Conservation (phyloP, 2,888 invertebrate genomes). For the Siphonodentalium dalli region DNA sequence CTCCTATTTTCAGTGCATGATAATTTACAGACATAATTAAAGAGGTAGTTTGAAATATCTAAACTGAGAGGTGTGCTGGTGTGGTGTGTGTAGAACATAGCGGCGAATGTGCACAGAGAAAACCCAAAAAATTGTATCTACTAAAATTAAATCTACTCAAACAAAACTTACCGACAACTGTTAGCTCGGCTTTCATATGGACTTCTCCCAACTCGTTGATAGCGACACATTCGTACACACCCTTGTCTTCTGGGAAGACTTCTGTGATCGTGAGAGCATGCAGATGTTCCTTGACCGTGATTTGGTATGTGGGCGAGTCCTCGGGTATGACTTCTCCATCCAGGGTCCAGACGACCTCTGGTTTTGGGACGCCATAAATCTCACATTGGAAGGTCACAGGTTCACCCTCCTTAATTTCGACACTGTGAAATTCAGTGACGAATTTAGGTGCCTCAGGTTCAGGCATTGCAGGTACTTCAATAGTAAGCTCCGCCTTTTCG, state of each 20-base stretch:
- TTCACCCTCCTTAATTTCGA: slow-evolving; percentile 44
- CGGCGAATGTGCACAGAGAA: too few relatives aligned
- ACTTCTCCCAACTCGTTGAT: slow-evolving; percentile 93
- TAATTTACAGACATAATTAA: too few relatives aligned
- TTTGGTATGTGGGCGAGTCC: slow-evolving; percentile 49
- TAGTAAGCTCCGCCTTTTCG: slow-evolving; percentile 10
- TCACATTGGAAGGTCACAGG: slow-evolving; percentile 46
- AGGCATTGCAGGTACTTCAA: slow-evolving; percentile 31
- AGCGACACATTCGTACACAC: slow-evolving; percentile 94
- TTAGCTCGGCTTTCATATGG: slow-evolving; percentile 72
- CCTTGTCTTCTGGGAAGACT: slow-evolving; percentile 94
- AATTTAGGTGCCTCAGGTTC: slow-evolving; percentile 46
- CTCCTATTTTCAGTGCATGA: too few relatives aligned
- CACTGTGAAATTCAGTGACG: slow-evolving; percentile 39
- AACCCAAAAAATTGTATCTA: too few relatives aligned
- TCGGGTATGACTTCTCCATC: slow-evolving; percentile 73
- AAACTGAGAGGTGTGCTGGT: too few relatives aligned
- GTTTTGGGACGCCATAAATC: slow-evolving; percentile 56
- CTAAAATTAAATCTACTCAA: too few relatives aligned
- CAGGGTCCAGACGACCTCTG: slow-evolving; percentile 79
- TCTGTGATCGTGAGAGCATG: slow-evolving; percentile 89
- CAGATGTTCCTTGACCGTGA: slow-evolving; percentile 62
- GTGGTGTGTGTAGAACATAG: too few relatives aligned
- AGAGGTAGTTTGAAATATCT: too few relatives aligned
- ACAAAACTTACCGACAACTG: slow-evolving; percentile 46